phyloP scores from a whole-genome alignment of 2,797 vertebrate species.

The Rhodeus uyekii region DNA sequence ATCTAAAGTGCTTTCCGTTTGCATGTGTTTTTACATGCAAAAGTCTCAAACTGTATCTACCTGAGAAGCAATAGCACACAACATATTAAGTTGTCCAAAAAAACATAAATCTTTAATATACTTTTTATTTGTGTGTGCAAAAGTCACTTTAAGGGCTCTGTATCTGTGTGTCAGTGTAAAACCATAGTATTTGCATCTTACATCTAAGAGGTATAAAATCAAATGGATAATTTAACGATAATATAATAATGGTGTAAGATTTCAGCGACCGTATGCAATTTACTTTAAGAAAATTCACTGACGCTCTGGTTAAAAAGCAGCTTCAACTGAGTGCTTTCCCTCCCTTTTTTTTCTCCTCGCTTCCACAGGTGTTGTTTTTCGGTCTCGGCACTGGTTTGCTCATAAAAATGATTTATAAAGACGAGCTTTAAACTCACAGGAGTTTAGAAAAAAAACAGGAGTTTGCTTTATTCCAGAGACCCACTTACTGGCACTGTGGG shows the following conservation, averaged over 20 bases:
- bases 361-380: conserved; percentile 21
- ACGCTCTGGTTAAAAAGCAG: neutral
- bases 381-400: neutral
- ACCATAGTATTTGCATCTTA: neutral
- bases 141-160: neutral
- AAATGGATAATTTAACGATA: neutral
- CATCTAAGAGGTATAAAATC: neutral
- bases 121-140: neutral
- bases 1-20: neutral
- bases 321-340: neutral
- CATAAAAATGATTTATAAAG: conserved; percentile 35
- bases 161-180: neutral
- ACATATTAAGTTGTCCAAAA: neutral
- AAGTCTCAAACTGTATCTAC: neutral
- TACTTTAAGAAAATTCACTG: conserved; percentile 4
- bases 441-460: neutral
- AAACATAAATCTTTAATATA: neutral
- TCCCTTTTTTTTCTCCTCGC: neutral
- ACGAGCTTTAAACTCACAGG: conserved; percentile 2
- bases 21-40: neutral
- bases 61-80: neutral
- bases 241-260: neutral
- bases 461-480: conserved; percentile 14
- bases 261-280: neutral
- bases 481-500: conserved; percentile 18